Conservation (phyloP, 2,888 invertebrate genomes). For the Nephrotoma guestfalica region DNA sequence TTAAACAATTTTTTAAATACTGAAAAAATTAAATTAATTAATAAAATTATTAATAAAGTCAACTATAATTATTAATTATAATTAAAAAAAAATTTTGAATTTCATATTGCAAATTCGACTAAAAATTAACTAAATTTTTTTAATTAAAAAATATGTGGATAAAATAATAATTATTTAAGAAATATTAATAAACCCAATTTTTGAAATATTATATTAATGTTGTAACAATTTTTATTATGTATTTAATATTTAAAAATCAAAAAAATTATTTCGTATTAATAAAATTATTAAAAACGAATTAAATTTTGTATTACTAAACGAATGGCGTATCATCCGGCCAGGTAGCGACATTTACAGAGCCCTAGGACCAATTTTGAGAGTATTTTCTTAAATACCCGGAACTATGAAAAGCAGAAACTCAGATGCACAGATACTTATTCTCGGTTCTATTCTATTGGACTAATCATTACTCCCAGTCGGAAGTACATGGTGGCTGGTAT, state of each 20-base stretch:
- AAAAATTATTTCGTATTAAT: not conserved
- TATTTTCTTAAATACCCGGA: too few relatives aligned
- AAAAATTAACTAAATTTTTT: not conserved
- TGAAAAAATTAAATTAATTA: not conserved
- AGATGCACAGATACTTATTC: too few relatives aligned
- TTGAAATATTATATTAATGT: not conserved
- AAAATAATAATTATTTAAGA: not conserved
- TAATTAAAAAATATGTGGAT: not conserved
- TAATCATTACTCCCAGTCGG: too few relatives aligned
- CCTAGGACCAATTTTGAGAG: too few relatives aligned
- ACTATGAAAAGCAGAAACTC: too few relatives aligned
- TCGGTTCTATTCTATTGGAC: too few relatives aligned
- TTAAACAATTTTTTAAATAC: not conserved
- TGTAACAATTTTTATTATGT: not conserved
- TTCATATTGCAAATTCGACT: not conserved
- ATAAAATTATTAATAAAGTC: too few relatives aligned
- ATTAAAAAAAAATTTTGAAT: not conserved
- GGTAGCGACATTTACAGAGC: too few relatives aligned
- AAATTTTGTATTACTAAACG: not conserved
- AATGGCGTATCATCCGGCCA: too few relatives aligned
- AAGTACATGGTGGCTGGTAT: too few relatives aligned
- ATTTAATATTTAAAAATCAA: not conserved
- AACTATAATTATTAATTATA: not conserved
- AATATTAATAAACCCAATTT: not conserved
- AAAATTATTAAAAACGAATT: not conserved